phyloP scores from a whole-genome alignment of 2,113 vertebrate genomes.

The Orientallactaga bullata region DNA sequence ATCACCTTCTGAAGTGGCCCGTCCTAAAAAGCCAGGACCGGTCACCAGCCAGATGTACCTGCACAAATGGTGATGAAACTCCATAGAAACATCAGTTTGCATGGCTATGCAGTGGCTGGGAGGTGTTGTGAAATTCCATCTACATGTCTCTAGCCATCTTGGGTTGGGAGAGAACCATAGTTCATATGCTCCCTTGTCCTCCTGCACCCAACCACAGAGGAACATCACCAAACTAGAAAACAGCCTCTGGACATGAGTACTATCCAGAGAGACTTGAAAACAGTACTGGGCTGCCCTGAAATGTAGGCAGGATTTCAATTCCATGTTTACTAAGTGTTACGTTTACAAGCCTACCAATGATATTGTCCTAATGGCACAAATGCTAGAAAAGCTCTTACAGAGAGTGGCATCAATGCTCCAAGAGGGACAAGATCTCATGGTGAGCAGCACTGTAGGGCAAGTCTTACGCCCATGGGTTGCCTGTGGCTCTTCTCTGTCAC shows the following conservation, averaged over 20 bases:
- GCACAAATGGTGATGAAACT: conserved; percentile 94
- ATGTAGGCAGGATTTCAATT: conserved; percentile 98
- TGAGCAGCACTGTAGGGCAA: conserved; percentile 89
- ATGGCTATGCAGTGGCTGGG: conserved; percentile 96
- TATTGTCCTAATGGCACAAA: conserved; percentile 97
- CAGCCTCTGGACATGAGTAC: conserved; percentile 97
- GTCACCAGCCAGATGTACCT: conserved; percentile 96
- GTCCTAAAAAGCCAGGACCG: conserved; percentile 91
- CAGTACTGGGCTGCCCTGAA: conserved; percentile 94
- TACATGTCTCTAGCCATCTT: conserved; percentile 88
- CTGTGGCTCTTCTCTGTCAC: conserved; percentile 93
- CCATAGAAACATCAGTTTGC: conserved; percentile 97
- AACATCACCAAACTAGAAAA: conserved; percentile 98
- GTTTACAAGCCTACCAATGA: conserved; percentile 98
- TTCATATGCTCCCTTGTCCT: conserved; percentile 84
- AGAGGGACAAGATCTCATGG: conserved; percentile 92
- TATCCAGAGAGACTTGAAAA: conserved; percentile 94
- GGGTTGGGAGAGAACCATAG: conserved; percentile 85
- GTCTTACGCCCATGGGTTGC: conserved; percentile 93
- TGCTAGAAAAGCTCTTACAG: conserved; percentile 95
- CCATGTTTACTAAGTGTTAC: conserved; percentile 99
- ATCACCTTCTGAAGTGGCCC: conserved; percentile 90
- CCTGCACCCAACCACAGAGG: conserved; percentile 87
- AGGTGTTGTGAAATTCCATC: conserved; percentile 91
- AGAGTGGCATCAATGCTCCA: conserved; percentile 97